Percentiles rank a stretch among this genome's conserved stretches.
These are phyloP conservation scores for Ceratina japonica DNA, from an alignment of 1,140 invertebrate genomes.

Conservation along the genomic window DNA sequence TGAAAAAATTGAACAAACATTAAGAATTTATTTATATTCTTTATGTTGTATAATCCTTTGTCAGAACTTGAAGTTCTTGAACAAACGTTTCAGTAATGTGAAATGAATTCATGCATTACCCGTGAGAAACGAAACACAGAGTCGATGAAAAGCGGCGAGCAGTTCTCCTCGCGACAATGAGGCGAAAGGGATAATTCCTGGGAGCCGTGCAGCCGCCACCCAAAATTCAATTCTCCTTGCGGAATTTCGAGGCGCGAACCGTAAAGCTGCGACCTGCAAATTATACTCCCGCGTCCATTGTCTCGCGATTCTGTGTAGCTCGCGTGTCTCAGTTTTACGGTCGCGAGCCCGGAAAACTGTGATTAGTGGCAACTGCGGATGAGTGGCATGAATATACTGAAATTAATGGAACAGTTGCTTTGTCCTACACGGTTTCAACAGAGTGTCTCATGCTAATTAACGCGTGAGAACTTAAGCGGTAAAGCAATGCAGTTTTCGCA, in stretches of 20 bases:
- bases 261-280: conserved; percentile 9
- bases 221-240: conserved; percentile 16
- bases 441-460: no score
- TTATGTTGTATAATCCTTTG: no score
- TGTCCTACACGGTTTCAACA: no score
- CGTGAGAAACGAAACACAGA: background rate
- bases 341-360: background rate
- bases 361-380: conserved; percentile 3
- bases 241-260: conserved; percentile 6
- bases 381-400: background rate
- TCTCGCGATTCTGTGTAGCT: background rate
- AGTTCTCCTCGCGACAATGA: background rate
- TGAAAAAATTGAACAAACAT: no score
- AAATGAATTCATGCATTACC: background rate
- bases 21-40: no score
- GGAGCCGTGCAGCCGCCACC: background rate
- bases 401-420: background rate
- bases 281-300: background rate
- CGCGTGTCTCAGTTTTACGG: background rate
- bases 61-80: background rate
- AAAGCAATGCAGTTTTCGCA: no score
- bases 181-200: conserved; percentile 4
- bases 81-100: background rate
- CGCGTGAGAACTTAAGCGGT: no score
- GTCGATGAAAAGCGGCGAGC: background rate